Conservation (phyloP, 2,797 vertebrate genomes). For the Hybognathus amarus region DNA sequence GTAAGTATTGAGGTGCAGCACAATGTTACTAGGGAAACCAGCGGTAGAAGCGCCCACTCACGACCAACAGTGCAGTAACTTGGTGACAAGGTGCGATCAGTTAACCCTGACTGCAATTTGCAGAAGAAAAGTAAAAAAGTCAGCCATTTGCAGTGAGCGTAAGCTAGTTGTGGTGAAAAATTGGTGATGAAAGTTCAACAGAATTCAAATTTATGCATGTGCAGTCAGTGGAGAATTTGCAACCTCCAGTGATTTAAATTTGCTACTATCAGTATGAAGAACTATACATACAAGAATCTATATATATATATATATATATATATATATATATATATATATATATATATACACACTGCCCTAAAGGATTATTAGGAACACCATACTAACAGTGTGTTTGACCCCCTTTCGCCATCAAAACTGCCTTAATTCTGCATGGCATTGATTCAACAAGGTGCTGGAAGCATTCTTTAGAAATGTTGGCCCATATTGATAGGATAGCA, state of each 20-base stretch:
- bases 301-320: no score
- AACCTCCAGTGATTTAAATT: neutral
- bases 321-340: no score
- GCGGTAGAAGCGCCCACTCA: neutral
- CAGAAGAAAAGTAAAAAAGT: neutral
- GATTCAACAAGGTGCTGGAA: no score
- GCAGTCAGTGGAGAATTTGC: neutral
- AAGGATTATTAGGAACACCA: no score
- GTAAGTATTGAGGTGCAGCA: neutral
- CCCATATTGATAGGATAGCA: no score
- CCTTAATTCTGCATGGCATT: no score
- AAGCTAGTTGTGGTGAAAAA: neutral
- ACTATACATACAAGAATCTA: neutral
- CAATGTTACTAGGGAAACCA: constrained; percentile 3
- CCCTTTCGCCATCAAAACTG: no score
- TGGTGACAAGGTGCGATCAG: neutral
- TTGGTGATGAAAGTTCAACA: neutral
- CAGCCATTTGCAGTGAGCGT: neutral
- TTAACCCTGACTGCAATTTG: neutral
- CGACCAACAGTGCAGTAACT: neutral
- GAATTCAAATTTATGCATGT: neutral
- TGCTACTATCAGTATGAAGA: neutral
- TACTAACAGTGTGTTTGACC: no score
- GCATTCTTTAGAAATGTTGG: no score
- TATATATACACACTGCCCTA: no score